Evolutionary conservation across 2,797 vertebrate genomes (phyloP), one percentile per base, ranked within the genome.

Genomic region (Siniperca obscura): DNA sequence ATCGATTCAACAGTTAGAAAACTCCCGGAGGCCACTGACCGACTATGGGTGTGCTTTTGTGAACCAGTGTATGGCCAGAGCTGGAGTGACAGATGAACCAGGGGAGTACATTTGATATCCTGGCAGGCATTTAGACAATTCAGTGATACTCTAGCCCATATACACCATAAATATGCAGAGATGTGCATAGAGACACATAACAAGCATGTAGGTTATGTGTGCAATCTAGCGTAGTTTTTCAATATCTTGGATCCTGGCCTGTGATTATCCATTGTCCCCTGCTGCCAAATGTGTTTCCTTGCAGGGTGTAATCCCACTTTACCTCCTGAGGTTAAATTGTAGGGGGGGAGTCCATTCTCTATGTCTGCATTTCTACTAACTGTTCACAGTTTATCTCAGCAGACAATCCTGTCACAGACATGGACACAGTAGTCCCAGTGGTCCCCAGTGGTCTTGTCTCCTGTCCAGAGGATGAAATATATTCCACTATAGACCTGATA

Each of bases 1-100:
- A 93, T 90, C 69, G 73, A 91, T 88, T 91, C 57, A 79, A 86
- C 73, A 87, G 86, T 90, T 84, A 78, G 73, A 87, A 85, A 91
- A 86, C 65, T 87, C 80, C 89, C 61, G 10, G 71, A 90, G 85
- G 85, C 78, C 82, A 83, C 78, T 71, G 89, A 86, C 74, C 46
- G 77, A 83, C 75, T 64, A 70, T 79, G 78, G 61, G 75, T 84
- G 74, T 85, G 85, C 71, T 79, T 81, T 69, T 74, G 78, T 88
- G 72, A 86, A 85, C 79, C 72, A 9, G 59, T 78, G 81, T 72
- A 68, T 53, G 68, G 62, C 56, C 70, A 74, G 71, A 78, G 69
- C 73, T 64, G 82, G 60, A 40, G 67, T 71, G 80, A 80, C 40
- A 70, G 64, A 81, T n/a, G 60, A 80, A 70, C 66, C 17, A 0